Evolutionary conservation across 2,888 invertebrate genomes (phyloP).

Genomic region (Zaprionus lineosus): DNA sequence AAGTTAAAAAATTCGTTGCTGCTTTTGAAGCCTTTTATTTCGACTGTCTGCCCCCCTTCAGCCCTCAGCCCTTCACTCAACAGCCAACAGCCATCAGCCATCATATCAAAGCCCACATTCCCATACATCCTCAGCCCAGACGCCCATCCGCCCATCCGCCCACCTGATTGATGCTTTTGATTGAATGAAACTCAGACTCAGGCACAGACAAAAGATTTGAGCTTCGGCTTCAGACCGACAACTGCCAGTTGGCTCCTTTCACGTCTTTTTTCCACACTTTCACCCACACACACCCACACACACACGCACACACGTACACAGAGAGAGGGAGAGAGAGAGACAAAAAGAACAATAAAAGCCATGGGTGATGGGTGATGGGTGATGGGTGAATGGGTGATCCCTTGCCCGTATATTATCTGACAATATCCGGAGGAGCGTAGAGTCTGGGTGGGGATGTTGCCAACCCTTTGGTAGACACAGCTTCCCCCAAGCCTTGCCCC

Average conservation of each 20-base stretch:
- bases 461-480: too few relatives aligned
- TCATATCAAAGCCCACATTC: too few relatives aligned
- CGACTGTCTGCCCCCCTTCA: neutral
- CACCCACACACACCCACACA: neutral
- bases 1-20: conserved; percentile 60
- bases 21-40: conserved; percentile 33
- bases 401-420: conserved; percentile 7
- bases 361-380: too few relatives aligned
- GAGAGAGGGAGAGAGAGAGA: too few relatives aligned
- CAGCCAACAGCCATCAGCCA: too few relatives aligned
- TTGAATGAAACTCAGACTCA: conserved; percentile 39
- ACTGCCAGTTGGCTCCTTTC: conserved; percentile 25
- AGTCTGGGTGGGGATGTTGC: conserved; percentile 29
- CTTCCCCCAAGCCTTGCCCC: too few relatives aligned
- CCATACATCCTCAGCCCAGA: neutral
- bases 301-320: conserved; percentile 3
- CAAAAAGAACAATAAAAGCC: conserved; percentile 42
- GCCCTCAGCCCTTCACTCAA: too few relatives aligned
- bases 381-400: too few relatives aligned
- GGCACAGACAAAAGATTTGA: conserved; percentile 29
- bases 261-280: neutral
- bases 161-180: conserved; percentile 55
- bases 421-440: conserved; percentile 29
- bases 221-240: neutral
- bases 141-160: too few relatives aligned